Conservation (phyloP, 2,113 vertebrate genomes). For the Balaenoptera acutorostrata region DNA sequence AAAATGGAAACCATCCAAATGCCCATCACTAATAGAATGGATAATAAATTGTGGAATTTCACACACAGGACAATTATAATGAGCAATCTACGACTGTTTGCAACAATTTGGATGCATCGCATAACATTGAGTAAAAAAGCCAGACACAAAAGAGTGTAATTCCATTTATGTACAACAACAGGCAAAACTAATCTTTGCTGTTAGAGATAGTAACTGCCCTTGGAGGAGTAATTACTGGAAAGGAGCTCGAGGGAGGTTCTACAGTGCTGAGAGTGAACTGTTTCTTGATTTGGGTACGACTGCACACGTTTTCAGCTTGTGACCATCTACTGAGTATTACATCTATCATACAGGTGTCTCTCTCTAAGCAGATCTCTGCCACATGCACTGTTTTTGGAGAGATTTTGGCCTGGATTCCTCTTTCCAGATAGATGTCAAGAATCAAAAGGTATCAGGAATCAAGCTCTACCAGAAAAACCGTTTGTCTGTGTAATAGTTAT, state of each 20-base stretch:
- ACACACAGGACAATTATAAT: not conserved
- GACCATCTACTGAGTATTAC: not conserved
- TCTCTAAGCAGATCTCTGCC: not conserved
- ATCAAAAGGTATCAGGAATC: not conserved
- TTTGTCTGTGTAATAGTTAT: not conserved
- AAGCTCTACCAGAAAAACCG: not conserved
- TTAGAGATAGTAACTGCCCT: not conserved
- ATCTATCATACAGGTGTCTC: not conserved
- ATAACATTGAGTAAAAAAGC: not conserved
- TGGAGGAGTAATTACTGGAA: not conserved
- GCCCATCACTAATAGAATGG: not conserved
- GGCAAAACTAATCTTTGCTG: not conserved
- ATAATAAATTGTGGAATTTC: constrained; percentile 30
- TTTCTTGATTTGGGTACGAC: not conserved
- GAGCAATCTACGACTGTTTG: not conserved
- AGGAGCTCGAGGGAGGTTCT: not conserved
- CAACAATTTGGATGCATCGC: not conserved
- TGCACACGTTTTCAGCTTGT: not conserved
- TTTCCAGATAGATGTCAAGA: not conserved
- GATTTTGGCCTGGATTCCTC: not conserved
- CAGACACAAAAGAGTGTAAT: not conserved
- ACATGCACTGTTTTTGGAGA: not conserved
- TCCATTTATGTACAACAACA: not conserved
- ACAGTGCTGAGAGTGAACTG: not conserved
- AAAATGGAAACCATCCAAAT: constrained; percentile 27